Percentiles rank a stretch among this genome's conserved stretches.
These are phyloP conservation scores for Rhegmatorhina hoffmannsi DNA, from an alignment of 2,113 vertebrate species.

Conservation along the genomic window DNA sequence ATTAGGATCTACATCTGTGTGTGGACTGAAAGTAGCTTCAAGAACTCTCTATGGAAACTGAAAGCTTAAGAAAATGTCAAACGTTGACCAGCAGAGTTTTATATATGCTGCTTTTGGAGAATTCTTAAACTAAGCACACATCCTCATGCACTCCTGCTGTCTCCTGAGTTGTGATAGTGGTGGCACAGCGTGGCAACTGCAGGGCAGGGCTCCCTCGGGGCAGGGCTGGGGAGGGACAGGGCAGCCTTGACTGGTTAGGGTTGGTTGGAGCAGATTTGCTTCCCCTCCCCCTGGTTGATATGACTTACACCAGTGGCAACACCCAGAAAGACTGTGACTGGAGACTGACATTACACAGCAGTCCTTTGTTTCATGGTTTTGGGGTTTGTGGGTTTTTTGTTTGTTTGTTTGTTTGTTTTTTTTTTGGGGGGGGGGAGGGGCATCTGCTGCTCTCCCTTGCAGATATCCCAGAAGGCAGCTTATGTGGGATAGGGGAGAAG, in stretches of 20 bases:
- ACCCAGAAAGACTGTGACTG: accelerated
- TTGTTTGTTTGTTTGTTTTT: not conserved
- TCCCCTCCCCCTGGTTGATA: accelerated
- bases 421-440: not conserved
- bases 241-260: not conserved
- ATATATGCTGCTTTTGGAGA: not conserved
- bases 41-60: not conserved
- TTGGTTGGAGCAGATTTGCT: accelerated
- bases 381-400: too few relatives aligned
- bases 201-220: accelerated
- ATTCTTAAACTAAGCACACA: accelerated
- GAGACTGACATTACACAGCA: not conserved
- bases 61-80: not conserved
- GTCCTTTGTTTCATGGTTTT: not conserved
- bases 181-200: accelerated
- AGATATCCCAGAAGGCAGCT: not conserved
- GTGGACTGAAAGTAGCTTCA: not conserved
- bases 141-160: accelerated
- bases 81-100: not conserved
- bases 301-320: accelerated
- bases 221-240: not conserved
- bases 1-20: not conserved
- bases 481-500: accelerated
- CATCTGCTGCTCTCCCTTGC: accelerated
- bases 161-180: accelerated